Evolutionary conservation across 1,140 invertebrate genomes (phyloP), one percentile per base, ranked within the genome.

Genomic region (Rhyacophila brunnea): DNA sequence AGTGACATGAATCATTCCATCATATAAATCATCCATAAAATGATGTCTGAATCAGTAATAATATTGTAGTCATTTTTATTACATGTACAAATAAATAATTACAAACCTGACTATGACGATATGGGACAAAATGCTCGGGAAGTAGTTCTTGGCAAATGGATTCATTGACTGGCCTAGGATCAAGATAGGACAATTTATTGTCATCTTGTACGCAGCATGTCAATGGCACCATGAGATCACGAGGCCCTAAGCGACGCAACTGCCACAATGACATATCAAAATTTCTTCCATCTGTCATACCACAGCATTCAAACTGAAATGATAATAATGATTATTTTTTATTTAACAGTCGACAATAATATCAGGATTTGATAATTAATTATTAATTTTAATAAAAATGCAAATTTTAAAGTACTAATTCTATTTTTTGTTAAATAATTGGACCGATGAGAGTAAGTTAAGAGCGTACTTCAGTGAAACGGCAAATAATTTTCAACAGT

Each of bases 231-330:
- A 86, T 77, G 66, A 90, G 76, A 14, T 87, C 86, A 49, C 83
- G 79, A 56, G 86, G 81, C 0, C 89, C 87, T 34, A 88, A 79
- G 64, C 86, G 81, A 64, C 87, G 83, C n/a, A 90, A 74, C 53
- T 87, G 81, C 91, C 91, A 93, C 67, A 85, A 74, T 1, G 91
- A 92, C 52, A 87, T 89, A 60, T 88, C 86, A 72, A 92, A 94
- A 80, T 94, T 92, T 43, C 82, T 80, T 1, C 87, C 85, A 60
- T 85, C 85, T 20, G 85, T 83, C 67, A 93, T 88, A 7, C 91
- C 92, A 71, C 92, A 95, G 68, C 92, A 95, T 54, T 87, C 80
- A 67, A 92, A 88, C 84, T 91, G 70, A 11, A 77, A 75, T 38
- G 7, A 54, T n/a, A n/a, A n/a, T n/a, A n/a, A n/a, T n/a, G n/a